Percentiles rank a stretch among this genome's conserved stretches.
Conservation (phyloP, 2,888 invertebrate genomes). For the Cryptops parisi region DNA sequence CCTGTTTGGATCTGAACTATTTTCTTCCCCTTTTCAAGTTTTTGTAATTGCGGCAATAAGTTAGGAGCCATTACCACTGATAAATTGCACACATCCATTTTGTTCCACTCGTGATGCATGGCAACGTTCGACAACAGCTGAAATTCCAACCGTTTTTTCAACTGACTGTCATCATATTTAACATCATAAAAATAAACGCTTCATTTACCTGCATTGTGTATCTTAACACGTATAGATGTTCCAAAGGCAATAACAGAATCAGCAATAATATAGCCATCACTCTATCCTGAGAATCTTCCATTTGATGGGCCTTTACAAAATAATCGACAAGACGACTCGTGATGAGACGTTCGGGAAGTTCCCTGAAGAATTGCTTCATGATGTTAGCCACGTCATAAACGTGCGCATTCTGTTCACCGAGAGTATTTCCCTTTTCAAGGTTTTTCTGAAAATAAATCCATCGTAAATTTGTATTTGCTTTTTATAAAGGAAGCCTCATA, state of each 20-base stretch:
- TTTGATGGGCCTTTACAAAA: constrained; percentile 39
- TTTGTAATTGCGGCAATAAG: too few relatives aligned
- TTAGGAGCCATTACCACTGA: too few relatives aligned
- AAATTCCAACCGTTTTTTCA: too few relatives aligned
- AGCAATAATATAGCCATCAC: constrained; percentile 49
- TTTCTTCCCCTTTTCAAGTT: too few relatives aligned
- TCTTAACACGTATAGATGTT: constrained; percentile 61
- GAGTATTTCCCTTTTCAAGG: neutral
- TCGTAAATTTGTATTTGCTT: too few relatives aligned
- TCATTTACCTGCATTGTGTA: constrained; percentile 72
- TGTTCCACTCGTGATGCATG: too few relatives aligned
- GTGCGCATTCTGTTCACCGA: constrained; percentile 47
- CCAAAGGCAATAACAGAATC: constrained; percentile 55
- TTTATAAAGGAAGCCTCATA: too few relatives aligned
- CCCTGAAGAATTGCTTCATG: constrained; percentile 68
- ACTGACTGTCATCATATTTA: too few relatives aligned
- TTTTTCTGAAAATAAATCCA: constrained; percentile 23
- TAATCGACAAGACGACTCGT: constrained; percentile 57
- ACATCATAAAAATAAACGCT: too few relatives aligned
- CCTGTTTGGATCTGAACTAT: too few relatives aligned
- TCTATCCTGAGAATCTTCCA: constrained; percentile 37
- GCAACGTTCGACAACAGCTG: too few relatives aligned
- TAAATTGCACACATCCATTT: too few relatives aligned
- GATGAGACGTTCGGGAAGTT: constrained; percentile 71
- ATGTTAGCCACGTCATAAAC: constrained; percentile 75